Percentiles rank a stretch among this genome's conserved stretches.
Evolutionary conservation across 2,888 invertebrate species (phyloP).

Genomic region (Tiphia femorata): DNA sequence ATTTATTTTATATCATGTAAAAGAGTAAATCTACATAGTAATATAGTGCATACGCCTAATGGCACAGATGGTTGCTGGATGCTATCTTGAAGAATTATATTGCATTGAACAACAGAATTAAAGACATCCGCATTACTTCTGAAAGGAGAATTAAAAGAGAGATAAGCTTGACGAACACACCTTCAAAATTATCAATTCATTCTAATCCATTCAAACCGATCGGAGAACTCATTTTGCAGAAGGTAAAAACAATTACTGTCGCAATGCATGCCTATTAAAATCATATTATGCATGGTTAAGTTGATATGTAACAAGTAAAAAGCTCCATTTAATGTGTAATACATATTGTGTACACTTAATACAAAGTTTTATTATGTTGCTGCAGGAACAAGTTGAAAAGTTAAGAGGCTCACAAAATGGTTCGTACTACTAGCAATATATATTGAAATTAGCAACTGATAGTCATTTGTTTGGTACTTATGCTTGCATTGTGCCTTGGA

Average conservation of each 20-base stretch:
- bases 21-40: not conserved
- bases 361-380: not conserved
- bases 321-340: slow-evolving; percentile 8
- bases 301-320: too few relatives aligned
- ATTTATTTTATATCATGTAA: slow-evolving; percentile 9
- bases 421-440: slow-evolving; percentile 24
- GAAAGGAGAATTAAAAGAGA: slow-evolving; percentile 25
- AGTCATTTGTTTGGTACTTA: too few relatives aligned
- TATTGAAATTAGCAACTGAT: too few relatives aligned
- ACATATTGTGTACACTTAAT: not conserved
- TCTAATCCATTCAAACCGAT: slow-evolving; percentile 60
- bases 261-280: too few relatives aligned
- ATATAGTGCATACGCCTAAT: not conserved
- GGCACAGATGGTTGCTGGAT: slow-evolving; percentile 60
- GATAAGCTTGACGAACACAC: slow-evolving; percentile 42
- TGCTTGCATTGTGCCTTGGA: too few relatives aligned
- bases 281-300: too few relatives aligned
- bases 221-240: slow-evolving; percentile 46
- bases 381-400: not conserved
- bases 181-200: slow-evolving; percentile 53
- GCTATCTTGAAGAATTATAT: slow-evolving; percentile 58
- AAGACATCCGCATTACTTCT: slow-evolving; percentile 22
- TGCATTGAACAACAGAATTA: slow-evolving; percentile 51
- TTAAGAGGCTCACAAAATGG: slow-evolving; percentile 39
- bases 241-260: too few relatives aligned